Evolutionary conservation across 2,888 invertebrate species (phyloP), one percentile per base, ranked within the genome.

Genomic region (Eledona agricola): DNA sequence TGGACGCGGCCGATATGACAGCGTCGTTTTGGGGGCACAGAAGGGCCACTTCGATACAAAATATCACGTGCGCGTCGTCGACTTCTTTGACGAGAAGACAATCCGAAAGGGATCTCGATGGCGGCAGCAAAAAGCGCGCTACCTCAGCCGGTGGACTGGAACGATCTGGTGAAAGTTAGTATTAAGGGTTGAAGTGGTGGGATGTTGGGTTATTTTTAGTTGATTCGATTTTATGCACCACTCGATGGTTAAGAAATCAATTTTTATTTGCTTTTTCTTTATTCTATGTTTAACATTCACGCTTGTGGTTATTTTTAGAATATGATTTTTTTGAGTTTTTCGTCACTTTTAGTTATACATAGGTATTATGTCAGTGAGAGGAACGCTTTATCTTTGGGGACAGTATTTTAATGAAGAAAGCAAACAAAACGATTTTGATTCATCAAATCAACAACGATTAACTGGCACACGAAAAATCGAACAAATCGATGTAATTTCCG

Each of bases 41-140:
- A 77, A 86, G 92, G 77, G 92, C 93, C 65, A 92, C 93, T 72
- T 93, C 93, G 72, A 93, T 91, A 64, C 90, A 90, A 71, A 93
- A 93, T 80, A 91, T 93, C 78, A 90, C 90, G 82, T 76, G 79
- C 49, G 81, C 84, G 75, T 86, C 88, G 77, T 26, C 69, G 60
- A 22, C 59, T 32, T 60, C 78, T 46, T 82, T 91, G 70, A 89
- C 91, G 62, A 86, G 92, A 78, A 85, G 90, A 73, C 90, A 91
- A 72, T 91, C 90, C 51, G 92, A 92, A 77, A 82, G 92, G 59
- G 92, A 93, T 71, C 80, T 91, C 65, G 86, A 87, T 70, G 81
- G 81, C 61, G 83, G 83, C 62, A 81, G 80, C 71, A 92, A 90
- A 78, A 92, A 93, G 74, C 80, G 88, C 65, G 86, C 87, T 60